Conservation (phyloP, 2,888 invertebrate species). For the Torymus auratus region DNA sequence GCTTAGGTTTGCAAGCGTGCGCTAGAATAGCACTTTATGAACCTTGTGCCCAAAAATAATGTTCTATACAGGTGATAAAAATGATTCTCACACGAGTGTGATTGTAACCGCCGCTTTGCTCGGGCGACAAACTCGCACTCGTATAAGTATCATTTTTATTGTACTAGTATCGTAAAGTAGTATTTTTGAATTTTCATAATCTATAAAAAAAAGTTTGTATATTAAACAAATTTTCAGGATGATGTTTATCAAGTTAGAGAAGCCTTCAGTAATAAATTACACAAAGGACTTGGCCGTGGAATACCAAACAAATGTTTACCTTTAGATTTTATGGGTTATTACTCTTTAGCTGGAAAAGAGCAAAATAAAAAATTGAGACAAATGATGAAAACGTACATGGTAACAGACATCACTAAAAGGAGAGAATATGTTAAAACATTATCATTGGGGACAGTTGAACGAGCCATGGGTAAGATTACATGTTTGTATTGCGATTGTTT, state of each 20-base stretch:
- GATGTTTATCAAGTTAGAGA: conserved; percentile 92
- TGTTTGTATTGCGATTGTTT: conserved; percentile 38
- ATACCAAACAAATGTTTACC: conserved; percentile 94
- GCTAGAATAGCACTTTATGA: too few relatives aligned
- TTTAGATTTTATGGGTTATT: conserved; percentile 97
- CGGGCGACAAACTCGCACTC: too few relatives aligned
- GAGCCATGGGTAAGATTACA: conserved; percentile 72
- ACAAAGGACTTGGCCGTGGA: conserved; percentile 90
- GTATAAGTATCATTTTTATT: too few relatives aligned
- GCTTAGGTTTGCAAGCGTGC: too few relatives aligned
- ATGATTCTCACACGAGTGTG: too few relatives aligned
- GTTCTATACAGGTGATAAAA: too few relatives aligned
- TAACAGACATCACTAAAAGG: conserved; percentile 90
- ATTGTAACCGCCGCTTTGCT: too few relatives aligned
- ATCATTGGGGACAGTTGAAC: conserved; percentile 81
- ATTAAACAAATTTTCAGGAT: conserved; percentile 78
- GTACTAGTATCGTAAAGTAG: too few relatives aligned
- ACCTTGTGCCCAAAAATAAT: too few relatives aligned
- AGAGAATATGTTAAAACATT: conserved; percentile 94
- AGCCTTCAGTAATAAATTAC: conserved; percentile 92
- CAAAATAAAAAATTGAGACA: conserved; percentile 86
- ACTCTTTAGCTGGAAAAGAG: conserved; percentile 93
- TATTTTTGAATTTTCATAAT: too few relatives aligned
- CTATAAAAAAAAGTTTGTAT: neutral
- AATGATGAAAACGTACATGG: conserved; percentile 87